Conservation (phyloP, 2,113 vertebrate genomes). For the Lethenteron camtschaticum region DNA sequence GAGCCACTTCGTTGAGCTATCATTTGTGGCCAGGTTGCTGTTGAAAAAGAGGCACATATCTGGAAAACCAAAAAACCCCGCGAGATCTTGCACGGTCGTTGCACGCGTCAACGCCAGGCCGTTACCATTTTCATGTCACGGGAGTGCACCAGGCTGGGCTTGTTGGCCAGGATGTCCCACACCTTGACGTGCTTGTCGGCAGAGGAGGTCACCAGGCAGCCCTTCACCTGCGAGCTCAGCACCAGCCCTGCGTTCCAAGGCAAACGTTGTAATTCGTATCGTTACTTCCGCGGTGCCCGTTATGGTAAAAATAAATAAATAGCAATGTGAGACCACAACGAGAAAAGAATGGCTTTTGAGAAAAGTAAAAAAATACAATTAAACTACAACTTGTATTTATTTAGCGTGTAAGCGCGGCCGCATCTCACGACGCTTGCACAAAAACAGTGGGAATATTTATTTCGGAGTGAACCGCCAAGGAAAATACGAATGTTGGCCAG, state of each 20-base stretch:
- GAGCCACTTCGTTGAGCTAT: background rate
- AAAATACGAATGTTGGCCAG: no score
- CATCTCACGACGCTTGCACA: no score
- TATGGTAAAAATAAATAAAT: no score
- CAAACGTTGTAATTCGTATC: no score
- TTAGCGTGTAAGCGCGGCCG: no score
- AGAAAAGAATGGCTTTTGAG: no score
- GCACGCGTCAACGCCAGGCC: background rate
- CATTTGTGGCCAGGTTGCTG: background rate
- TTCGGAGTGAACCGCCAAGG: no score
- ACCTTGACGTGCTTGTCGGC: slow-evolving; percentile 74
- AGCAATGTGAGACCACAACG: no score
- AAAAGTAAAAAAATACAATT: no score
- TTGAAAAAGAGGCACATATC: background rate
- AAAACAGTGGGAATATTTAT: no score
- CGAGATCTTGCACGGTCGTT: background rate
- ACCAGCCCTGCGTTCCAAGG: slow-evolving; percentile 34
- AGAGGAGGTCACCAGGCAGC: slow-evolving; percentile 75
- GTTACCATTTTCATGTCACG: slow-evolving; percentile 91
- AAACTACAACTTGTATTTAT: no score
- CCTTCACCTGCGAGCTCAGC: slow-evolving; percentile 76
- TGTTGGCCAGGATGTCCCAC: slow-evolving; percentile 75
- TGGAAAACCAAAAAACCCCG: background rate
- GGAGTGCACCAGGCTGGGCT: slow-evolving; percentile 62
- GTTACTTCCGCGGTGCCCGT: no score